Base-by-base conservation (phyloP, 1,140 invertebrate genomes). In the Trissolcus basalis region DNA sequence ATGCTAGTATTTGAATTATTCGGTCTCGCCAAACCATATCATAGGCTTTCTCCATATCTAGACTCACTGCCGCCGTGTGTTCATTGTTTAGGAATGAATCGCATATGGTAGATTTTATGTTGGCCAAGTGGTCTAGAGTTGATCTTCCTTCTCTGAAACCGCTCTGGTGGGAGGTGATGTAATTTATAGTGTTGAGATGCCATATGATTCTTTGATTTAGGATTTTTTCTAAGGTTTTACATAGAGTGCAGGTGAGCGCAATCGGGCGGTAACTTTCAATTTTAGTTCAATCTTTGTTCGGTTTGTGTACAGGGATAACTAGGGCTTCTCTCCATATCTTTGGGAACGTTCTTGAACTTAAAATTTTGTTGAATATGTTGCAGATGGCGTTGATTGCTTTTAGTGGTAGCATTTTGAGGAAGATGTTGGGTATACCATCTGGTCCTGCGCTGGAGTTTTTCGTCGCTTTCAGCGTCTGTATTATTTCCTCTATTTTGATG, bases 1-100 rank as follows among this genome's bases (percentile, higher is more conserved):
- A n/a, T 64, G 45, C 65, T 60, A n/a, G n/a, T n/a, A n/a, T n/a
- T n/a, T n/a, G n/a, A n/a, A 35, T 50, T 19, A 50, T 50, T 33
- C 44, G n/a, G 12, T 50, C 48, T 35, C 48, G 19, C 27, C 48
- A 50, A 33, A 35, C 4, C 48, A 50, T 50, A 1, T 50, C 48
- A 35, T 50, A 6, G 16, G 44, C n/a, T n/a, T n/a, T n/a, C n/a
- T n/a, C n/a, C n/a, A n/a, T n/a, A n/a, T n/a, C n/a, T n/a, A n/a
- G n/a, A 47, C 44, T 15, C 4, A 47, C 13, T 14, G 44, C 44
- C n/a, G 13, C 44, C 3, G 16, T 12, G 13, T 50, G 48, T 50
- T 50, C 27, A 1, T 47, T 35, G 7, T 19, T 33, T 4, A 50
- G 32, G 8, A 50, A 50, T 7, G 48, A 10, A n/a, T 50, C 27